A percentile compares a stretch with the other conserved stretches of the same genome.
Evolutionary conservation across 2,888 invertebrate genomes (phyloP).

Genomic region (Ptilodon capucinus): DNA sequence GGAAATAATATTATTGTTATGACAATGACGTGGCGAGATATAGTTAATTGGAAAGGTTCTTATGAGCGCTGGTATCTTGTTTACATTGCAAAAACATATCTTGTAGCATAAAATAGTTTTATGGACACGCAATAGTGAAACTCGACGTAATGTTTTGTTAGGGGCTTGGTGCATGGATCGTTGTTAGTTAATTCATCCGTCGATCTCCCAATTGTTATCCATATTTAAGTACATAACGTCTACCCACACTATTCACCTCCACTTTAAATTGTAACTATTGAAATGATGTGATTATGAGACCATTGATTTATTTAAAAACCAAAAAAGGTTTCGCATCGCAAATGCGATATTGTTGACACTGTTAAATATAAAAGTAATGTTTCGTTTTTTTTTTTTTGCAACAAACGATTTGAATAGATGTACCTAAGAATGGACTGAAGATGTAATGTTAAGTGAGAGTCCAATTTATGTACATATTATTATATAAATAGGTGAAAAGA

Average conservation of each 20-base stretch:
- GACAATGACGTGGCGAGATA: conserved; percentile 22
- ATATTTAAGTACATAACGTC: conserved; percentile 18
- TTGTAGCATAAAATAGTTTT: conserved; percentile 30
- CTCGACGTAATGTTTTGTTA: conserved; percentile 23
- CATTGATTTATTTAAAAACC: conserved; percentile 72
- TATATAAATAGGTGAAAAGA: conserved; percentile 39
- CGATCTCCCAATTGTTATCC: conserved; percentile 39
- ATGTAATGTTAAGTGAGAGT: conserved; percentile 51
- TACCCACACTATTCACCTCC: conserved; percentile 36
- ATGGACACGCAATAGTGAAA: conserved; percentile 26
- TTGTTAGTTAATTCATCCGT: conserved; percentile 30
- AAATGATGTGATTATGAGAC: conserved; percentile 74
- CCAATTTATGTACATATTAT: conserved; percentile 49
- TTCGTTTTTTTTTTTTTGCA: conserved; percentile 32
- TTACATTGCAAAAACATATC: conserved; percentile 32
- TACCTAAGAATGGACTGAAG: conserved; percentile 61
- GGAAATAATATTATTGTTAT: conserved; percentile 29
- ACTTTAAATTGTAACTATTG: conserved; percentile 40
- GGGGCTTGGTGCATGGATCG: conserved; percentile 30
- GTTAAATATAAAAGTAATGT: conserved; percentile 41
- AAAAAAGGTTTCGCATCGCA: conserved; percentile 57
- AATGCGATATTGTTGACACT: conserved; percentile 61
- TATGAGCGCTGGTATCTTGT: conserved; percentile 14
- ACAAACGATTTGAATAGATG: conserved; percentile 40
- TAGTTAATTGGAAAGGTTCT: conserved; percentile 19